Evolutionary conservation across 2,113 vertebrate genomes (phyloP).

Genomic region (Brachypteracias leptosomus): DNA sequence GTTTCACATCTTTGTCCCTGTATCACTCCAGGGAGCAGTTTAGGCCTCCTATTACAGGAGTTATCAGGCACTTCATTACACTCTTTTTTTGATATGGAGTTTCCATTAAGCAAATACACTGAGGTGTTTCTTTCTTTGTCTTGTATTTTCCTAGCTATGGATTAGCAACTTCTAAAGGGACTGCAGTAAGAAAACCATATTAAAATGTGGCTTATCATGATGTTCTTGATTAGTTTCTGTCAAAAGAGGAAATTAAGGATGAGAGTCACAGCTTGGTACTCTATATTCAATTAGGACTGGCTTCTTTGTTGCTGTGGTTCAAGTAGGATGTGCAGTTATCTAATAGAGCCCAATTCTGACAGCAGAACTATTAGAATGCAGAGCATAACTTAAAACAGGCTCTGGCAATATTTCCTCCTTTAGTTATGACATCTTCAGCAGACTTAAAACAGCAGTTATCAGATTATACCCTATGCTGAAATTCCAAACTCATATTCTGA

Average conservation of each 20-base stretch:
- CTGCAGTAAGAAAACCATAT: neutral
- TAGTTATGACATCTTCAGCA: neutral
- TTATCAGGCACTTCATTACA: neutral
- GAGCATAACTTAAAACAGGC: neutral
- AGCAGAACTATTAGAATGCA: constrained; percentile 2
- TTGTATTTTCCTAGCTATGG: neutral
- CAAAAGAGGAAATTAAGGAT: constrained; percentile 18
- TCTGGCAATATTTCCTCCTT: neutral
- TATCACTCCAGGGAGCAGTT: neutral
- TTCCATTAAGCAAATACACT: neutral
- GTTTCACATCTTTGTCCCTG: neutral
- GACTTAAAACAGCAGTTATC: neutral
- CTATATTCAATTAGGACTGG: constrained; percentile 6
- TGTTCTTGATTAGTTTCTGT: neutral
- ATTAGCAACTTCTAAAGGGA: neutral
- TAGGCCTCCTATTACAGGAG: neutral
- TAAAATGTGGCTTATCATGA: neutral
- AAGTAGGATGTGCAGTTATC: neutral
- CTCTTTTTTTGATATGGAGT: neutral
- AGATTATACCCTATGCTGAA: neutral
- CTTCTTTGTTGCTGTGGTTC: neutral
- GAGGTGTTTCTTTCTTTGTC: neutral
- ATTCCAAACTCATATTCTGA: neutral
- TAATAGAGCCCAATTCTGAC: neutral
- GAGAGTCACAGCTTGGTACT: constrained; percentile 26